These are phyloP conservation scores for Drosophila serrata DNA, from an alignment of 1,140 invertebrate species.

Conservation along the genomic window DNA sequence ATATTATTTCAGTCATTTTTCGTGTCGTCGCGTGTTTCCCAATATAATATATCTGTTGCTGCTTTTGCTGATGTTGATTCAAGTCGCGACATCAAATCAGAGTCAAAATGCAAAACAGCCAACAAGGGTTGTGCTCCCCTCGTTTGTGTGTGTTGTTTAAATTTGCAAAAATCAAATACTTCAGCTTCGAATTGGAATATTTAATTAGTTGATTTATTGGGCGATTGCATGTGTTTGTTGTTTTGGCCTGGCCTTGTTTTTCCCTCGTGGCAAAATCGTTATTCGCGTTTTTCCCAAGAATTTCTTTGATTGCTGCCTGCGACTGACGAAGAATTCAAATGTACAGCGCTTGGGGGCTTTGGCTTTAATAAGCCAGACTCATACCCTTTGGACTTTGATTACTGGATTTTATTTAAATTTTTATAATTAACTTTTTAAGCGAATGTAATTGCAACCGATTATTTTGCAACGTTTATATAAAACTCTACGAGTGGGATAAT, in stretches of 20 bases:
- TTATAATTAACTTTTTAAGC: slow-evolving; percentile 11
- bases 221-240: slow-evolving; percentile 35
- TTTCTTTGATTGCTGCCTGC: slow-evolving; percentile 24
- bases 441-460: slow-evolving; percentile 27
- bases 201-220: slow-evolving; percentile 75
- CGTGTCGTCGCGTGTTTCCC: slow-evolving; percentile 53
- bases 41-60: slow-evolving; percentile 37
- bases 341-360: slow-evolving; percentile 4
- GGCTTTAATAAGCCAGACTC: slow-evolving; percentile 13
- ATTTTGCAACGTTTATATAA: slow-evolving; percentile 16
- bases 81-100: slow-evolving; percentile 73
- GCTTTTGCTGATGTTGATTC: slow-evolving; percentile 61
- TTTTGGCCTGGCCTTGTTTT: slow-evolving; percentile 29
- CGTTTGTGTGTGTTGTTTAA: slow-evolving; percentile 58
- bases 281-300: slow-evolving; percentile 22
- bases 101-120: slow-evolving; percentile 39
- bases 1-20: slow-evolving; percentile 63
- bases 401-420: slow-evolving; percentile 4
- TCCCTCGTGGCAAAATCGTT: slow-evolving; percentile 20
- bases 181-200: slow-evolving; percentile 63
- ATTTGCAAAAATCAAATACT: slow-evolving; percentile 71
- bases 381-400: not conserved
- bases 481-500: not conserved
- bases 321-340: not conserved
- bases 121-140: slow-evolving; percentile 33